Base-by-base conservation (phyloP, 2,888 invertebrate species). In the Eumacrocentrus americanus region DNA sequence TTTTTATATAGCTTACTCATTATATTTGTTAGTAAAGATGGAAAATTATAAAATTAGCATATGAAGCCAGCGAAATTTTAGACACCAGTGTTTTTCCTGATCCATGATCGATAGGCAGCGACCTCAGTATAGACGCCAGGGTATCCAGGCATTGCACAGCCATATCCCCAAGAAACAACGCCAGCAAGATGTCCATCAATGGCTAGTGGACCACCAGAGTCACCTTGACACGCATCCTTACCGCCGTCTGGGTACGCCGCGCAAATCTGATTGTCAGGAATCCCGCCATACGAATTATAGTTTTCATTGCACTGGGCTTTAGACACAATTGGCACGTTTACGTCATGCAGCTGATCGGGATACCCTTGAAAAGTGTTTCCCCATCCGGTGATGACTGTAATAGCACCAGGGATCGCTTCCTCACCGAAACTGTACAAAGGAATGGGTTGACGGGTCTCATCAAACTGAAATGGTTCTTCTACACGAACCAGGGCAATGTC, bases 241-340 rank as follows among this genome's bases (percentile, higher is more conserved):
- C 86, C 87, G 3, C 87, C 87, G 63, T 81, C 81, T 9, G 82
- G 75, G 0, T 72, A 74, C 0, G 86, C 87, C 12, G 87, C 87
- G 68, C 87, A 87, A 0, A 87, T 75, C 87, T 87, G 87, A 0
- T 82, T 83, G 0, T 82, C 75, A 0, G 86, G 85, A 7, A 87
- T 82, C 1, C 75, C 81, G 0, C 82, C 79, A n/a, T 3, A 29
- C 0, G 9, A 1, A 5, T 76, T 72, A 67, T 87, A 87, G 0
- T 83, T 83, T 0, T 78, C 72, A 2, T 74, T 76, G 69, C 87
- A 87, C 0, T 72, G 53, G 2, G 78, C 69, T 4, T 82, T 79
- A 64, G 81, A 85, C 7, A 87, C 82, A 70, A 83, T 82, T 0
- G 86, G 86, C 0, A 87, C 82, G 34, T 81, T 69, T 0, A 84